Evolutionary conservation across 2,113 vertebrate species (phyloP), one percentile per base, ranked within the genome.

Genomic region (Rissa tridactyla): DNA sequence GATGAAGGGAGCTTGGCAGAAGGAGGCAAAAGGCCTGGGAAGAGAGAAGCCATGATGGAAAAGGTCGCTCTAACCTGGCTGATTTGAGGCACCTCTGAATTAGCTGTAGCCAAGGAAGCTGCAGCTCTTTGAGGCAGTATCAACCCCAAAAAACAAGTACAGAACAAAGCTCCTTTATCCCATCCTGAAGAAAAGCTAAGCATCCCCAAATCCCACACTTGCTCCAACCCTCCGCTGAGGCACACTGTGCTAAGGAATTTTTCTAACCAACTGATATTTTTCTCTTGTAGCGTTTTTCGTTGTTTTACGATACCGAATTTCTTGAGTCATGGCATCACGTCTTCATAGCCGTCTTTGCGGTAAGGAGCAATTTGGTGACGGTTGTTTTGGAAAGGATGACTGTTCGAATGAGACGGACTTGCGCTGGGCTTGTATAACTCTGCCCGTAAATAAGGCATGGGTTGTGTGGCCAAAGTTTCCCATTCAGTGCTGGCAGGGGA

Each of bases 251-350:
- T 44, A 27, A 49, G 62, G 61, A 51, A 4, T 42, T 66, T 87
- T 70, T 29, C 77, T 92, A 3, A 78, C 1, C 3, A 10, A 9
- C 17, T 68, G 7, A 14, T 47, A 0, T 49, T 52, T 46, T 91
- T 64, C 47, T 30, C 81, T 92, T 69, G 5, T 38, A 94, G 96
- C 2, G 1, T 20, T 54, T 19, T 30, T 4, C 15, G 0, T 0
- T 5, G 0, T 34, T 55, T 18, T 2, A 61, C 0, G 0, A 0
- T 3, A 0, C 6, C 0, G 4, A 0, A 2, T 1, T 7, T 10
- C 6, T 2, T 2, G n/a, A 71, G 5, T 8, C 5, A 0, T 17
- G 36, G 91, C 25, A 5, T 42, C 3, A 4, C 15, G 2, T 85
- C 87, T 85, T 77, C n/a, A 0, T 95, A 26, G 7, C 87, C 13